Conservation (phyloP, 2,888 invertebrate species). For the Odontocolon sp. region DNA sequence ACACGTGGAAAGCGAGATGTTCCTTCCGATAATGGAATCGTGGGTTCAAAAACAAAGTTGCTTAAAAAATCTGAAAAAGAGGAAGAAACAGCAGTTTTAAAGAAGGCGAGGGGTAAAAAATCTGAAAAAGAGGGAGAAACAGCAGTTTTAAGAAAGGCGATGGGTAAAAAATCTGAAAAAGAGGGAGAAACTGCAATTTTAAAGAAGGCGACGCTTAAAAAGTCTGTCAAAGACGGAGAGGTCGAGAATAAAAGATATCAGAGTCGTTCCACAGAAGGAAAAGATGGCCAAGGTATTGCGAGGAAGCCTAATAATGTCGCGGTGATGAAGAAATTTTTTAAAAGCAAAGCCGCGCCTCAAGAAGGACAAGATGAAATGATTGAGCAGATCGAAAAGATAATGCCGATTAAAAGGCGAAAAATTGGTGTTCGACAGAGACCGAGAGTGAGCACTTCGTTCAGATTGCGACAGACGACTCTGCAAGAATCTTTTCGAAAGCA, state of each 20-base stretch:
- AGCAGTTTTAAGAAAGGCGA: no score
- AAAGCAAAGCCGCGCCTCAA: constrained; percentile 5
- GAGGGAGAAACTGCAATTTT: no score
- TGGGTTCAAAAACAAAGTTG: no score
- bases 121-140: no score
- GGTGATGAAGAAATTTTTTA: constrained; percentile 43
- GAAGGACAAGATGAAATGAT: not conserved
- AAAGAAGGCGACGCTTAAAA: no score
- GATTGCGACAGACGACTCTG: constrained; percentile 56
- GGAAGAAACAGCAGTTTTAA: no score
- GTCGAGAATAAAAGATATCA: not conserved
- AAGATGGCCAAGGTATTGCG: not conserved
- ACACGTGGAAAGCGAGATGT: no score
- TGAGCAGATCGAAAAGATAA: constrained; percentile 7
- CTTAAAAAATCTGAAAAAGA: no score
- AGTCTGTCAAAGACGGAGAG: no score
- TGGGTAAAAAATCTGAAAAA: no score
- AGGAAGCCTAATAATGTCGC: not conserved
- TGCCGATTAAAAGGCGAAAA: constrained; percentile 7
- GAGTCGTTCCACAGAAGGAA: not conserved
- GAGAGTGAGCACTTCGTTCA: constrained; percentile 44
- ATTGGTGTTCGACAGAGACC: not conserved
- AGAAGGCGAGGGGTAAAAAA: no score
- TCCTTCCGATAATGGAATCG: no score
- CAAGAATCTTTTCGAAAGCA: constrained; percentile 65